Base-by-base conservation (phyloP, 2,797 vertebrate species). In the Lepilemur ruficaudatus region DNA sequence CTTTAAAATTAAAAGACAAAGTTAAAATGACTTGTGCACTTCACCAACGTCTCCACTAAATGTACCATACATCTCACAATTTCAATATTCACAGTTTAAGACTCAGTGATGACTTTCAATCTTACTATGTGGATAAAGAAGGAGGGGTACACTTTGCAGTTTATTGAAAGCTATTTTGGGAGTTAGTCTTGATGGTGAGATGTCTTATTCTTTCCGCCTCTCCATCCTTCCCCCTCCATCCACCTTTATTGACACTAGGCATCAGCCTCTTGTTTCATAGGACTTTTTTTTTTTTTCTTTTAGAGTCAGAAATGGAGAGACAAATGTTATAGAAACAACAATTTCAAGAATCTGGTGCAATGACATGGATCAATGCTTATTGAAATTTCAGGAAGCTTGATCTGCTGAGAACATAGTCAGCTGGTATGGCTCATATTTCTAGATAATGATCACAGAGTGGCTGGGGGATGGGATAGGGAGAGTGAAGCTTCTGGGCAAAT, bases 301-400 rank as follows among this genome's bases (percentile, higher is more conserved):
- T 95, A 96, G 80, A 52, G 50, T 79, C 86, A 35, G 0, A 82
- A 93, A 97, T 85, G 80, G 93, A 95, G 93, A 97, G 91, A 94
- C 81, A 97, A 96, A 96, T 65, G 86, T 89, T 84, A 93, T 1
- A 89, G 95, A 93, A 89, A 95, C 80, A 95, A 76, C 92, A 98
- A 98, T 90, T 98, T 98, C 92, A 98, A 99, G 98, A 98, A 99
- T 98, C 98, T 98, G 98, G 98, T 95, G 98, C 98, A 99, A 99
- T 98, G 99, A 99, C 98, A 98, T 98, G 98, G 98, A 99, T 99
- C 99, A 98, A 98, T 98, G 98, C 98, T 98, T 98, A 99, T 98
- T 98, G 98, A 99, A 99, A 99, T 99, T 99, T 99, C 98, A 99
- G 99, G 98, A 99, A 98, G 98, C 97, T 97, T 98, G 98, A 98